Base-by-base conservation (phyloP, 2,888 invertebrate genomes). In the Itoplectis maculator region DNA sequence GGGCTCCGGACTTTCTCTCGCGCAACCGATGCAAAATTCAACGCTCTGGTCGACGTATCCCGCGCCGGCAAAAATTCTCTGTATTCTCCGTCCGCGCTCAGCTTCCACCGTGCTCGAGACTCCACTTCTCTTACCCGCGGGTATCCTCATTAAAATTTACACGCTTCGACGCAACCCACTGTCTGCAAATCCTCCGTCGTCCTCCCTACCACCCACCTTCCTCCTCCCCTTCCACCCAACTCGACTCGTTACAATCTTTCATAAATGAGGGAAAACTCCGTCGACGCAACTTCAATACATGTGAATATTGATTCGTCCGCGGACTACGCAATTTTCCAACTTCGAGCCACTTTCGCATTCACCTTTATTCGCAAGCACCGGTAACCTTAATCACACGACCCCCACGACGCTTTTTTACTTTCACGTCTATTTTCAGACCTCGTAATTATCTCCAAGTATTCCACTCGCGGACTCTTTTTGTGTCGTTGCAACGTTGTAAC, bases 101-200 rank as follows among this genome's bases (percentile, higher is more conserved):
- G 29, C 29, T 47, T 61, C 35, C 47, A 5, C 35, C 61, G 47
- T 47, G 13, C 61, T 49, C 61, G 61, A 37, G 45, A 29, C 15
- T 73, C 47, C 20, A 18, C 59, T 35, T 61, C 18, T 61, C 35
- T 40, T 61, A 35, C 61, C 59, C 61, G 35, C 45, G 47, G 72
- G 72, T 15, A 59, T 35, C 45, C 72, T 61, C 61, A 59, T 61
- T 73, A 73, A 73, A 61, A 73, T 47, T 47, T 69, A 51, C 40
- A 40, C 40, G 69, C 54, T 54, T 69, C 54, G 54, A 54, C 69
- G 54, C 40, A 37, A 66, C 13, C 59, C 59, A 37, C 59, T 61
- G 59, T 35, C 51, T 54, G 51, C 23, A 54, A 51, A 15, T 29
- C 29, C 59, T 13, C 47, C 47, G n/a, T 5, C 47, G 9, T 42